Conservation (phyloP, 2,888 invertebrate genomes). For the Yponomeuta evonymella region DNA sequence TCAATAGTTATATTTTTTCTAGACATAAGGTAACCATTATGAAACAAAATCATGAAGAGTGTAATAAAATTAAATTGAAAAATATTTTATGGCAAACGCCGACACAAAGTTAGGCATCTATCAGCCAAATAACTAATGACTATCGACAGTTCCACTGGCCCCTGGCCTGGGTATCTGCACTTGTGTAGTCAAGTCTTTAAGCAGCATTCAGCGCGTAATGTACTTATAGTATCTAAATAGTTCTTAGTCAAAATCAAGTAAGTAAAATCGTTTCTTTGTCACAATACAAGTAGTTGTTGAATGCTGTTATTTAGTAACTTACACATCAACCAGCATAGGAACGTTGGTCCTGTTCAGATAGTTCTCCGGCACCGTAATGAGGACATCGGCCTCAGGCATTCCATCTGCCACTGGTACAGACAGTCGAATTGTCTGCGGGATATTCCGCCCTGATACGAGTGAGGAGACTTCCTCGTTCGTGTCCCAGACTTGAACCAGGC, state of each 20-base stretch:
- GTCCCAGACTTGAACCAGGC: slow-evolving; percentile 77
- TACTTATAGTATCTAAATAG: too few relatives aligned
- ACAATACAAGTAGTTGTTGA: too few relatives aligned
- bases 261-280: too few relatives aligned
- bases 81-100: too few relatives aligned
- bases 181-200: too few relatives aligned
- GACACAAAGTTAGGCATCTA: too few relatives aligned
- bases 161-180: too few relatives aligned
- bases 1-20: too few relatives aligned
- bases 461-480: slow-evolving; percentile 75
- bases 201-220: too few relatives aligned
- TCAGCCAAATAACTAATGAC: too few relatives aligned
- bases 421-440: slow-evolving; percentile 78
- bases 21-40: background rate
- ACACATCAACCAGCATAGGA: slow-evolving; percentile 90
- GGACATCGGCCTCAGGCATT: slow-evolving; percentile 81
- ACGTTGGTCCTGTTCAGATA: slow-evolving; percentile 83
- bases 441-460: slow-evolving; percentile 58
- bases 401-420: slow-evolving; percentile 80
- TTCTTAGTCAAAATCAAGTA: too few relatives aligned
- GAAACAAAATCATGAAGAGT: background rate
- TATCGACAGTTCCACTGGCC: too few relatives aligned
- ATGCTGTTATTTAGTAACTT: slow-evolving; percentile 50
- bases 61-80: background rate
- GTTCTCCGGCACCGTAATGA: slow-evolving; percentile 83